Evolutionary conservation across 2,113 vertebrate species (phyloP), one percentile per base, ranked within the genome.

Genomic region (Diphyllodes magnificus): DNA sequence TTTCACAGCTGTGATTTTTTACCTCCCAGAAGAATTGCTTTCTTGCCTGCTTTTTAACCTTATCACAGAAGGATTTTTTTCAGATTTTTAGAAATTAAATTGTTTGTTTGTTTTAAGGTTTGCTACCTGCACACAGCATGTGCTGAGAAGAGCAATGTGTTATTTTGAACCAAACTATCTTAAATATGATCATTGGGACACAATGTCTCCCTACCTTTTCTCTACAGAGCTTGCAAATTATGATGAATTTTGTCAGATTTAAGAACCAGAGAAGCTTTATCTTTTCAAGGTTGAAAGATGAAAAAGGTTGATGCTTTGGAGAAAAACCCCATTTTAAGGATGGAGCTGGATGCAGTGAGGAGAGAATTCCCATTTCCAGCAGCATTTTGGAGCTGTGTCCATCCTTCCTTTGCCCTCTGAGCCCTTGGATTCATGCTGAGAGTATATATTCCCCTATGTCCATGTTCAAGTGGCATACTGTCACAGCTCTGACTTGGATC

Each of bases 341-440:
- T 37, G 13, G 22, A 70, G 6, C 13, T 42, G 31, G 30, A 50
- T 28, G n/a, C 5, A 42, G 7, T 2, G 3, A 77, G n/a, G 57
- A 80, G 45, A 2, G 3, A 82, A 14, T 33, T 84, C 11, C 17
- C 24, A 28, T 59, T 93, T 95, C 33, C 53, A 80, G 53, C 35
- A 90, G 61, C 30, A 68, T 7, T 69, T 45, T 86, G n/a, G 40
- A 61, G n/a, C 63, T 60, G 5, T 49, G 42, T 56, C 49, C 30
- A n/a, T n/a, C n/a, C n/a, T 50, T 12, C 9, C 1, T 0, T 54
- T 24, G 7, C 15, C 4, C 28, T 40, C 47, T 3, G 2, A 88
- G 15, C 9, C 40, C 60, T 28, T 18, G 3, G 31, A 69, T 54
- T 68, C 16, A 35, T 0, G 0, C 39, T 56, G 60, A 78, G 31